phyloP scores from a whole-genome alignment of 2,113 vertebrate species.

The Uropsilus gracilis region DNA sequence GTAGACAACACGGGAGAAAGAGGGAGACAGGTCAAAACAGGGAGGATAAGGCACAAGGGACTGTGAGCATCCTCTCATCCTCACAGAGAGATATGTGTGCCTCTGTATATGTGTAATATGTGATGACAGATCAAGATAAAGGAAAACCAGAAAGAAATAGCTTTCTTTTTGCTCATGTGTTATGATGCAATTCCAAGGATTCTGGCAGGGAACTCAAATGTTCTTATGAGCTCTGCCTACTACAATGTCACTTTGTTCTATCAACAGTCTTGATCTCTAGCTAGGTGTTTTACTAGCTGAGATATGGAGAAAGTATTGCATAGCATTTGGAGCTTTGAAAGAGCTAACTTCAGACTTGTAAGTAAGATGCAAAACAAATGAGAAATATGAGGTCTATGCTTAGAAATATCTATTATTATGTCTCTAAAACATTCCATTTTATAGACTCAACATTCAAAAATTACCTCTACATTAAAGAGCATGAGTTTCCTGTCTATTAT shows the following conservation, averaged over 20 bases:
- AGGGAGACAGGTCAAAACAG: background rate
- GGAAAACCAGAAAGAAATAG: background rate
- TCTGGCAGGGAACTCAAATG: background rate
- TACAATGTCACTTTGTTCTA: background rate
- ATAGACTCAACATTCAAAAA: background rate
- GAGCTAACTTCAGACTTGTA: conserved; percentile 7
- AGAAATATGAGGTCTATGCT: conserved; percentile 5
- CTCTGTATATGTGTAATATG: background rate
- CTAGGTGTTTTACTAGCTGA: background rate
- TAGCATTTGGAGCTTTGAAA: background rate
- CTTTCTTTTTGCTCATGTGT: background rate
- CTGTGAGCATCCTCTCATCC: too few relatives aligned
- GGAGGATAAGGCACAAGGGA: background rate
- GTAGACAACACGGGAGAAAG: too few relatives aligned
- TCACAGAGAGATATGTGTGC: too few relatives aligned
- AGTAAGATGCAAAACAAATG: background rate
- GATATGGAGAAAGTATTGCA: background rate
- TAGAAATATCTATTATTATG: background rate
- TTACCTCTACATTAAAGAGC: background rate
- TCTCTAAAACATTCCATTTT: conserved; percentile 7
- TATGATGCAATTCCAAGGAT: background rate
- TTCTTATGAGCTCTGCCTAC: background rate
- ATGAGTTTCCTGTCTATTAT: conserved; percentile 7
- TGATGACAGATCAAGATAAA: background rate
- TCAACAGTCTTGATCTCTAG: background rate